phyloP scores from a whole-genome alignment of 1,140 invertebrate genomes.

The Conus ventricosus region DNA sequence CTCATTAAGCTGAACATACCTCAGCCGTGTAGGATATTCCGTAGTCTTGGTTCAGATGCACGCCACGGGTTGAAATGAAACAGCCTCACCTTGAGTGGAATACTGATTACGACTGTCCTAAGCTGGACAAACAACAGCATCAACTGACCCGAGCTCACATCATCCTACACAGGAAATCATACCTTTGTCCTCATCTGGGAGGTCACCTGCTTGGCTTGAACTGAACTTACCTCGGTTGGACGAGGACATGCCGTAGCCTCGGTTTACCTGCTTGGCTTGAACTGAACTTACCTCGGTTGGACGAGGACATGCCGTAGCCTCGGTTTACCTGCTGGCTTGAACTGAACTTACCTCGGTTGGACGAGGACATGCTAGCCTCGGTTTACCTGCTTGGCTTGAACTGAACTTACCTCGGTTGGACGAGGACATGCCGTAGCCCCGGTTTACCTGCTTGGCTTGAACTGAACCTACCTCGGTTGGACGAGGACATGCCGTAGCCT shows the following conservation, averaged over 20 bases:
- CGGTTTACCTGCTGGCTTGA: not conserved
- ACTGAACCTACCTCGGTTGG: not conserved
- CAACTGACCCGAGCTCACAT: too few species aligned
- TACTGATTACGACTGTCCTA: too few species aligned
- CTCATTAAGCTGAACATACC: too few species aligned
- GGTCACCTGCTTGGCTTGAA: too few species aligned
- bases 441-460: conserved; percentile 1
- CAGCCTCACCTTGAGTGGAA: too few species aligned
- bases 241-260: conserved; percentile 17
- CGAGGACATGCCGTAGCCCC: conserved; percentile 16
- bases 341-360: not conserved
- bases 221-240: not conserved
- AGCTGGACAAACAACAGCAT: too few species aligned
- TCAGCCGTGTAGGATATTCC: too few species aligned
- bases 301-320: conserved; percentile 17
- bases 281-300: not conserved
- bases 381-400: not conserved
- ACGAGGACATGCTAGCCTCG: conserved; percentile 12
- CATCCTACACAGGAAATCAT: too few species aligned
- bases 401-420: not conserved
- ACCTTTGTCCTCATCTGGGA: too few species aligned
- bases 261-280: conserved; percentile 1
- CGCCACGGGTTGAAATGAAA: too few species aligned
- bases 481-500: conserved; percentile 17
- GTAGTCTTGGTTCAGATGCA: too few species aligned